A percentile compares a stretch with the other conserved stretches of the same genome.
Evolutionary conservation across 92 coral and sea anemone genomes (phyloP).

Genomic region (Parazoanthus atlanticus): DNA sequence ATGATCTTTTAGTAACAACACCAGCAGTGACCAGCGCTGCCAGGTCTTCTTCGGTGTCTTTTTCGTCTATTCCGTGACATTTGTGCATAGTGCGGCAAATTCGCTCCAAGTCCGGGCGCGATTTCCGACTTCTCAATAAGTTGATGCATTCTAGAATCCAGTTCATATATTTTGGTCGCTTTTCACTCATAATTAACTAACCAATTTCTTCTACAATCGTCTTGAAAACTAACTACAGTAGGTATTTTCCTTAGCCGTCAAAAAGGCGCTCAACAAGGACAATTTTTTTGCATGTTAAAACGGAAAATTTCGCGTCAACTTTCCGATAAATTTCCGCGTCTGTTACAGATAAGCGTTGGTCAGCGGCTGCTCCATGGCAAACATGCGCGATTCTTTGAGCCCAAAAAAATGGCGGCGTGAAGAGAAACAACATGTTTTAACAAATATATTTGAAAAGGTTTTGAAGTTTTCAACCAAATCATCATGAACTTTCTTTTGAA

Average conservation of each 20-base stretch:
- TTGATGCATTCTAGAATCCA: conserved; percentile 99
- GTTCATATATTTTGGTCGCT: conserved; percentile 96
- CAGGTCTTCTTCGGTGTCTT: conserved; percentile 91
- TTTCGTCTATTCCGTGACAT: conserved; percentile 95
- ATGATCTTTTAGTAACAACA: conserved; percentile 91
- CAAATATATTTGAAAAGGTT: not conserved
- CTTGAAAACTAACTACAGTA: conserved; percentile 12
- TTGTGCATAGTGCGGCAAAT: conserved; percentile 98
- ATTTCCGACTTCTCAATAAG: conserved; percentile 97
- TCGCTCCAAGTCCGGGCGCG: conserved; percentile 98
- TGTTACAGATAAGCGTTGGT: not conserved
- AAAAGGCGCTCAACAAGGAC: conserved; percentile 34
- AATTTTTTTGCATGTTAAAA: conserved; percentile 31
- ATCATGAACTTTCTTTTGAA: not conserved
- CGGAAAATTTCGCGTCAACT: conserved; percentile 24
- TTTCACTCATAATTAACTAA: conserved; percentile 70
- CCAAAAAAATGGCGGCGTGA: conserved; percentile 34
- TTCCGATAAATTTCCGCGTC: conserved; percentile 15
- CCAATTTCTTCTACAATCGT: not conserved
- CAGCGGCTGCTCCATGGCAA: conserved; percentile 15
- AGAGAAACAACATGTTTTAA: not conserved
- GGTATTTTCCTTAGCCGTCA: conserved; percentile 1
- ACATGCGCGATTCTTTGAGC: conserved; percentile 21
- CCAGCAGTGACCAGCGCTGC: conserved; percentile 90
- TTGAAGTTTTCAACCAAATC: not conserved